Evolutionary conservation across 2,113 vertebrate species (phyloP), one percentile per base, ranked within the genome.

Genomic region (Colossoma macropomum): DNA sequence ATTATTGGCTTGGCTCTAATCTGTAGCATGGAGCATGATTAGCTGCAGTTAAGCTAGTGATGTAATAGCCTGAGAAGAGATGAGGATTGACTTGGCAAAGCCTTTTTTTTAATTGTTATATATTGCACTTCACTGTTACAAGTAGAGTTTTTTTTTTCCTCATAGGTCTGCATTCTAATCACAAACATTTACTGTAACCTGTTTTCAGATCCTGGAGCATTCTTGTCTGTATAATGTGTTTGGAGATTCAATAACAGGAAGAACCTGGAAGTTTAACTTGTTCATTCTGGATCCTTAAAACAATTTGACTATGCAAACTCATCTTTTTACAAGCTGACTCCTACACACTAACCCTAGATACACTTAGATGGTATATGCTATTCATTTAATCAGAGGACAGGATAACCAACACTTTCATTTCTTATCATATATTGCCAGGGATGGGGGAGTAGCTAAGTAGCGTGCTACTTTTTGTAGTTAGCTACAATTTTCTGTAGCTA

Each of bases 301-400:
- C 21, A 71, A 63, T 84, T 84, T 75, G 71, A 84, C 77, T 84
- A 84, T 80, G 83, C 77, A 80, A 79, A 84, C 19, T 16, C 4
- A 17, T 45, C 4, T 1, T 38, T 83, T 83, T 71, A 75, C 16
- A 62, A 66, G 73, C 19, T 48, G 25, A 23, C 21, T 25, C 7
- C 23, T n/a, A n/a, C 56, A 41, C 27, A 68, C 41, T n/a, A 21
- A 16, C 32, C 69, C 56, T n/a, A 56, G 30, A 52, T 72, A 16
- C n/a, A 50, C 5, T 27, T 72, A 41, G 34, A 41, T 54, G 62
- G 30, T 41, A 30, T 32, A 56, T 7, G 52, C 2, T 4, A 68
- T 21, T 68, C 4, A 19, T 68, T 32, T 34, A 66, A 21, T 66
- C 28, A 17, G 7, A 66, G 63, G 27, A 63, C n/a, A n/a, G n/a